Evolutionary conservation across 2,797 vertebrate species (phyloP), one percentile per base, ranked within the genome.

Genomic region (Tarsius wallacei): DNA sequence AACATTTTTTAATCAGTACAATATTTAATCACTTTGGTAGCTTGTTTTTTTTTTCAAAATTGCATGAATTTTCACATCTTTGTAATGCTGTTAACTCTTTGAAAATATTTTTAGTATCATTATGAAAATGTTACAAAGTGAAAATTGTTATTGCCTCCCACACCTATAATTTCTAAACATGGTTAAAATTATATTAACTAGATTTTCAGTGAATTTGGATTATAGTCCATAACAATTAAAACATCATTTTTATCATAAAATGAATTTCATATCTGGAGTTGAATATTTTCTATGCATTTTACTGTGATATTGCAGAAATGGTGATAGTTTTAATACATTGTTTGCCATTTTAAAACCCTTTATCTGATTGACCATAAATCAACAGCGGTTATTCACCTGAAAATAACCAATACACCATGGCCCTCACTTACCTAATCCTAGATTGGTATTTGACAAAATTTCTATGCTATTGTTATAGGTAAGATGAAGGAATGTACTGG

Each of bases 31-130:
- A 95, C 94, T 97, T 93, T 87, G 36, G n/a, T 96, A 78, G 78
- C 59, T 93, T 28, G 4, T 42, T 42, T 42, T 42, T 42, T 97
- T 96, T 96, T 95, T 93, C 66, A 96, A 96, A 97, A 96, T 94
- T 94, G 70, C 64, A 93, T 96, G 90, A 96, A 95, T 95, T 97
- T 96, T 97, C 85, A 98, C 89, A 91, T 93, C 64, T 90, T 97
- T 88, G 33, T 95, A 97, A 97, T 97, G 80, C 59, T 96, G 92
- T 91, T 97, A 97, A 97, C 81, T 88, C 97, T 98, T 97, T 96
- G 68, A 96, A 97, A 97, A 95, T 97, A 98, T 95, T 96, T 97
- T 97, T 98, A 97, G 98, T 97, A 91, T 97, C 95, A 97, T 97
- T 97, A 96, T 97, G 90, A 97, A 97, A 97, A 96, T 97, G 94